Percentiles rank a stretch among this genome's conserved stretches.
phyloP scores from a whole-genome alignment of 2,797 vertebrate species.

The Muscicapa striata region DNA sequence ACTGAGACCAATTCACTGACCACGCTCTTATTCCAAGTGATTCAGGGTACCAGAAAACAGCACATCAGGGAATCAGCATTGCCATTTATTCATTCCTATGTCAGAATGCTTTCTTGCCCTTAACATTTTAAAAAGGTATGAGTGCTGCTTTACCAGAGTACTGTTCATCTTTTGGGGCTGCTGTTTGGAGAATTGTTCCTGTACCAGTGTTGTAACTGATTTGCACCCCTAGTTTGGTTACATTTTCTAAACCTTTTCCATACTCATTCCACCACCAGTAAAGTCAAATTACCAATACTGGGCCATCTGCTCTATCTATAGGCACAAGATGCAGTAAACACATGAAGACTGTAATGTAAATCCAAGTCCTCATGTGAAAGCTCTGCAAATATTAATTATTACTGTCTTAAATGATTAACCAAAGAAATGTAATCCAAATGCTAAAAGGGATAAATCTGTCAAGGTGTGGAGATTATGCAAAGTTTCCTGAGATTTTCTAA shows the following conservation, averaged over 20 bases:
- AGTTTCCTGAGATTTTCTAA: slow-evolving; percentile 11
- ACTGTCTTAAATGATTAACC: slow-evolving; percentile 12
- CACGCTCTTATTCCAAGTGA: not conserved
- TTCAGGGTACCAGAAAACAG: not conserved
- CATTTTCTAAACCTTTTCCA: not conserved
- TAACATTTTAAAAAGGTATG: not conserved
- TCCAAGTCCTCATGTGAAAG: not conserved
- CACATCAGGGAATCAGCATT: not conserved
- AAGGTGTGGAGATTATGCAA: not conserved
- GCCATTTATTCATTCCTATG: not conserved
- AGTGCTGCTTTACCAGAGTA: not conserved
- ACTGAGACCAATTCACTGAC: not conserved
- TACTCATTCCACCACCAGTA: not conserved
- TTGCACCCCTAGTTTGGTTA: not conserved
- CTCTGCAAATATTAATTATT: slow-evolving; percentile 10
- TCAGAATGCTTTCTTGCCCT: not conserved
- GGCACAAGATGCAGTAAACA: not conserved
- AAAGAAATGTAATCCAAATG: not conserved
- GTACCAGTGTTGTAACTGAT: not conserved
- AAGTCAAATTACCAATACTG: not conserved
- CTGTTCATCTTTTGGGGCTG: not conserved
- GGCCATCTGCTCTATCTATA: not conserved
- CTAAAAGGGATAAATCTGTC: slow-evolving; percentile 6
- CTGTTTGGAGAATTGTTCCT: not conserved
- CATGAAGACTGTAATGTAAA: not conserved